phyloP scores from a whole-genome alignment of 2,113 vertebrate species.

The Ophthalmolycus amberensis region DNA sequence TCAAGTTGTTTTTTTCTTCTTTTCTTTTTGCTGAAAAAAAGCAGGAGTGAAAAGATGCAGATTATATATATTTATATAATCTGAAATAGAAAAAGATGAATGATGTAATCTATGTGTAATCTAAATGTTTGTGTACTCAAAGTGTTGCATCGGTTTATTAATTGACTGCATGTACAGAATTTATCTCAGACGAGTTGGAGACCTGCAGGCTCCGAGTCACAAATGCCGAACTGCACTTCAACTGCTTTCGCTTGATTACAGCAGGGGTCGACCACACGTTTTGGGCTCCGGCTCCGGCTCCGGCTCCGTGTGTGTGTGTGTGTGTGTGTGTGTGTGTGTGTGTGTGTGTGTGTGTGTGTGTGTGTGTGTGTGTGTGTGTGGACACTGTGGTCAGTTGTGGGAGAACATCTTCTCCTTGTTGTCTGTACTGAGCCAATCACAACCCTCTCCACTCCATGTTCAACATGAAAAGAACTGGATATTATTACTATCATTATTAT shows the following conservation, averaged over 20 bases:
- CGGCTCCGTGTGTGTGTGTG: constrained; percentile 5
- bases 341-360: constrained; percentile 1
- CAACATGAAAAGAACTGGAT: constrained; percentile 84
- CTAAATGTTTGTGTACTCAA: constrained; percentile 77
- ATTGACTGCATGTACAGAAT: constrained; percentile 77
- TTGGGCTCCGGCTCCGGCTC: no score
- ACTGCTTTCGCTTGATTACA: constrained; percentile 48
- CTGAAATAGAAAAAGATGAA: constrained; percentile 40
- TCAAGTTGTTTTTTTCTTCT: not conserved
- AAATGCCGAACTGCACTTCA: constrained; percentile 61
- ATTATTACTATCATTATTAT: constrained; percentile 79
- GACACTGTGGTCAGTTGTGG: constrained; percentile 78
- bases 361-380: constrained; percentile 30
- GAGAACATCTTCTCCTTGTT: constrained; percentile 75
- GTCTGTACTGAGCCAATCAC: constrained; percentile 83
- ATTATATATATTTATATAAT: constrained; percentile 21
- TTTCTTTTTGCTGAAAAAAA: constrained; percentile 25
- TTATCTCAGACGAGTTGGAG: constrained; percentile 37
- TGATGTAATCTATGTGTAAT: constrained; percentile 78
- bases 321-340: not conserved
- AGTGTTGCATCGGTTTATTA: constrained; percentile 70
- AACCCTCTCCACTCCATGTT: constrained; percentile 77
- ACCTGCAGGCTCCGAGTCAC: constrained; percentile 39
- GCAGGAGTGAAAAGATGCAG: constrained; percentile 23
- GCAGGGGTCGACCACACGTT: not conserved